A percentile compares a stretch with the other conserved stretches of the same genome.
These are phyloP conservation scores for Drosophila leonis DNA, from an alignment of 2,888 invertebrate genomes.

Conservation along the genomic window DNA sequence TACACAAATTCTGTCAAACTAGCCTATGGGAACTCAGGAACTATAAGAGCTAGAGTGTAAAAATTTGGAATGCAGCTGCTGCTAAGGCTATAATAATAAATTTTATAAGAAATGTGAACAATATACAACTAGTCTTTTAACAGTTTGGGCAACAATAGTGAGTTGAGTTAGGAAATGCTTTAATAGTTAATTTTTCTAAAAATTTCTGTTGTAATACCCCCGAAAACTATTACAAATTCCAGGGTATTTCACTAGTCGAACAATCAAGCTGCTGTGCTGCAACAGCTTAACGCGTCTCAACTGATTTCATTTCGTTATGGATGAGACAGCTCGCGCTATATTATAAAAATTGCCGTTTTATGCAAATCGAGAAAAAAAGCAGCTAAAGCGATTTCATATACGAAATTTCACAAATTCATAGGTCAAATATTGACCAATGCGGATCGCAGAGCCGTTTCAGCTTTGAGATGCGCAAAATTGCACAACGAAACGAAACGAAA, in stretches of 20 bases:
- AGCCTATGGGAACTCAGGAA: background rate
- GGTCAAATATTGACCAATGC: conserved; percentile 69
- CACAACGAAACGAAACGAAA: conserved; percentile 48
- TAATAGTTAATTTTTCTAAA: too few relatives aligned
- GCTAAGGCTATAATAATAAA: too few relatives aligned
- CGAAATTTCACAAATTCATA: conserved; percentile 58
- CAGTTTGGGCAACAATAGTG: background rate
- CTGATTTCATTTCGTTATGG: conserved; percentile 14
- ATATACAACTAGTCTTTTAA: too few relatives aligned
- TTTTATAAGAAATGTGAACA: too few relatives aligned
- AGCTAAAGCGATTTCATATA: conserved; percentile 40
- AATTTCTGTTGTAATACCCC: background rate
- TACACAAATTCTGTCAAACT: too few relatives aligned
- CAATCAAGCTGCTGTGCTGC: background rate
- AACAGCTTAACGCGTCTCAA: conserved; percentile 13
- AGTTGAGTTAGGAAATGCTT: background rate
- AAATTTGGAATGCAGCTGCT: background rate
- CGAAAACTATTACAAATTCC: background rate
- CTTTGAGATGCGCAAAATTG: conserved; percentile 56
- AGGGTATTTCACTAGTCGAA: conserved; percentile 10
- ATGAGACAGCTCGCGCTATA: conserved; percentile 41
- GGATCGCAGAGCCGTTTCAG: conserved; percentile 12
- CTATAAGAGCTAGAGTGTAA: background rate
- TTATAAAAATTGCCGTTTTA: conserved; percentile 59
- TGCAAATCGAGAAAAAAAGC: conserved; percentile 51